Evolutionary conservation across 2,797 vertebrate genomes (phyloP).

Genomic region (Hypotaenidia philippensis): DNA sequence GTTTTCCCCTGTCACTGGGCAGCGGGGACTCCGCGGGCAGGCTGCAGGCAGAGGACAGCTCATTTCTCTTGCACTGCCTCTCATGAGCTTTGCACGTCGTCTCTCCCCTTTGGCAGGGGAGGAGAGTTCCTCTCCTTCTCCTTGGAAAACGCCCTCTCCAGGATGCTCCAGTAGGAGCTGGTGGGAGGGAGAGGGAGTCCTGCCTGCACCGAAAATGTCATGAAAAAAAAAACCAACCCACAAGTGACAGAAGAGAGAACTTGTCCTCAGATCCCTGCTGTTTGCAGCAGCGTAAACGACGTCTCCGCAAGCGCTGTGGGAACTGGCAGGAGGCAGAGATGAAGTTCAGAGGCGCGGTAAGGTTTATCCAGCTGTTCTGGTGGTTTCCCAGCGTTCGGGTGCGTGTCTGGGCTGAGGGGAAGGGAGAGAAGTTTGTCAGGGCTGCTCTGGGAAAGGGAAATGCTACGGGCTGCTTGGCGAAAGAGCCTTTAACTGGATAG

Average conservation of each 20-base stretch:
- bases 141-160: constrained; percentile 58
- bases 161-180: constrained; percentile 63
- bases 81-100: fast-evolving
- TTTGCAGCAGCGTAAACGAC: background rate
- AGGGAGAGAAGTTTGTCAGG: background rate
- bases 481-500: background rate
- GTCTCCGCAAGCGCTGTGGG: background rate
- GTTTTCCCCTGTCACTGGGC: background rate
- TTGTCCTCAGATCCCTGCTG: constrained; percentile 48
- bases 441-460: background rate
- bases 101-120: constrained; percentile 10
- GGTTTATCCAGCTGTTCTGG: background rate
- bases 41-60: constrained; percentile 18
- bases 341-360: constrained; percentile 77
- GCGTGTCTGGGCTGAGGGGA: background rate
- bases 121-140: constrained; percentile 2
- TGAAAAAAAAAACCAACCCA: background rate
- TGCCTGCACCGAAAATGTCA: constrained; percentile 54
- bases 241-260: constrained; percentile 55
- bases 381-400: background rate
- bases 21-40: background rate
- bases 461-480: background rate
- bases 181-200: constrained; percentile 60
- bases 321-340: constrained; percentile 56
- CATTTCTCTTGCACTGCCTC: background rate